A percentile compares a stretch with the other conserved stretches of the same genome.
Conservation (phyloP, 2,888 invertebrate species). For the Calameuta idolon region DNA sequence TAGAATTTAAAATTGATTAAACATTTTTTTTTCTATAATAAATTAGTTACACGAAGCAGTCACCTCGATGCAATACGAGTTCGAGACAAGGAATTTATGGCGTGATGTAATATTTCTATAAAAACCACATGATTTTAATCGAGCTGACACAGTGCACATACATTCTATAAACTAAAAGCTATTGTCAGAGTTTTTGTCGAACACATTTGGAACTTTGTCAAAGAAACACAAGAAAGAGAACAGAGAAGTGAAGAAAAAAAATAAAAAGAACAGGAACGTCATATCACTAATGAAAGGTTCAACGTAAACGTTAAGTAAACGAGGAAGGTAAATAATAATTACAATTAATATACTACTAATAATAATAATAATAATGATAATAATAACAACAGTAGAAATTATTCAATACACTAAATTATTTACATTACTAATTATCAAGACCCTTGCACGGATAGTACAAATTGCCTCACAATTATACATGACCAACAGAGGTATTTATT, state of each 20-base stretch:
- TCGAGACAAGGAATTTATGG: no score
- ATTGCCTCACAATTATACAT: slow-evolving; percentile 4
- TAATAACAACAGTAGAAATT: not conserved
- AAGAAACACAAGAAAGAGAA: not conserved
- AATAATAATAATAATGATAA: no score
- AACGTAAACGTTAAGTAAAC: no score
- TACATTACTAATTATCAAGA: not conserved
- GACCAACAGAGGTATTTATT: slow-evolving; percentile 13
- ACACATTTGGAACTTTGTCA: not conserved
- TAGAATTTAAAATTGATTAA: no score
- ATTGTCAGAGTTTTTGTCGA: not conserved
- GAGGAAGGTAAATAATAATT: no score
- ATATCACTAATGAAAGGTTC: not conserved
- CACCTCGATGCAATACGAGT: not conserved
- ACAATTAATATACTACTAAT: no score
- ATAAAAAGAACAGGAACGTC: not conserved
- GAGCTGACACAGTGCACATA: no score
- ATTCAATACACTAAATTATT: slow-evolving; percentile 11
- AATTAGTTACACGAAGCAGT: not conserved
- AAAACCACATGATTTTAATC: no score
- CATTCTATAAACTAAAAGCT: no score
- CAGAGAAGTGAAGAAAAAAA: not conserved
- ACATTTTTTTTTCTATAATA: no score
- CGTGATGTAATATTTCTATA: not conserved
- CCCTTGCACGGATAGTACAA: not conserved